A percentile compares a stretch with the other conserved stretches of the same genome.
phyloP scores from a whole-genome alignment of 2,113 vertebrate genomes.

The Hydrolagus affinis region DNA sequence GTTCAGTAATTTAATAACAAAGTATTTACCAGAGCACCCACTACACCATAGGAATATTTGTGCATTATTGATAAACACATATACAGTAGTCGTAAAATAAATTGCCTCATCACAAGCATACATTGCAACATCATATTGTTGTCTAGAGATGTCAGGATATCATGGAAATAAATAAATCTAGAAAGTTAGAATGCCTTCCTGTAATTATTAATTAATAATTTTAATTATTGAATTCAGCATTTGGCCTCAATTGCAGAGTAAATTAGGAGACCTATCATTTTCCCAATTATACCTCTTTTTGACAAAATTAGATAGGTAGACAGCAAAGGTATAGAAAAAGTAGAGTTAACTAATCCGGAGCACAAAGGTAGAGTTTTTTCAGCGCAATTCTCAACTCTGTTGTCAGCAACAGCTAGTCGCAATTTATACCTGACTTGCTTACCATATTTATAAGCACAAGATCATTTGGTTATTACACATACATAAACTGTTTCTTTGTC shows the following conservation, averaged over 20 bases:
- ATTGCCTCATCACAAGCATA: background rate
- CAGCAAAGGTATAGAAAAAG: too few species aligned
- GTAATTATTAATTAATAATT: background rate
- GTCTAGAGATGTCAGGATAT: background rate
- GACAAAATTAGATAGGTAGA: background rate
- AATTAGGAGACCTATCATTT: background rate
- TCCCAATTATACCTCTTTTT: background rate
- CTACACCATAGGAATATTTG: background rate
- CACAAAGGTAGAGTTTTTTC: too few species aligned
- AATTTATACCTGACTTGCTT: too few species aligned
- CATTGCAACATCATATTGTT: background rate
- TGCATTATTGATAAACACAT: background rate
- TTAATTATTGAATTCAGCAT: background rate
- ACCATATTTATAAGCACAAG: too few species aligned
- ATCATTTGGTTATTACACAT: too few species aligned
- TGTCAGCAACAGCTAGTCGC: too few species aligned
- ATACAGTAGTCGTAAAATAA: background rate
- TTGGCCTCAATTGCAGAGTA: background rate
- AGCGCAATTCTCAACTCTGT: too few species aligned
- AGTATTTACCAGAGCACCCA: background rate
- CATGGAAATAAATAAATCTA: background rate
- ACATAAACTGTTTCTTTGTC: too few species aligned
- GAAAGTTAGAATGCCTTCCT: too few species aligned
- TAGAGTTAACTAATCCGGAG: too few species aligned
- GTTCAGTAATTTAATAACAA: background rate